Conservation (phyloP, 2,888 invertebrate genomes). For the Leistus spinibarbis region DNA sequence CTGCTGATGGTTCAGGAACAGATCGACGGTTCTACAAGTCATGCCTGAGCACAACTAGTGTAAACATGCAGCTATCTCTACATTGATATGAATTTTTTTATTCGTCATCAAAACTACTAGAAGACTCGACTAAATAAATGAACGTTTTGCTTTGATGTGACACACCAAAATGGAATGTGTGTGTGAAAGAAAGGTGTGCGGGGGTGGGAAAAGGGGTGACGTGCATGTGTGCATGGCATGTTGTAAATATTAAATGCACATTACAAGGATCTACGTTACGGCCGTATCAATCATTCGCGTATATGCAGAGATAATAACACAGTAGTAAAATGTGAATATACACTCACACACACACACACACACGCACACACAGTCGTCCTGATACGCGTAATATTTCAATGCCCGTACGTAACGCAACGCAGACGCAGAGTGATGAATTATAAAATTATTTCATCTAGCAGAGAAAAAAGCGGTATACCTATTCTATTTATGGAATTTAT, state of each 20-base stretch:
- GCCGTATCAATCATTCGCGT: conserved; percentile 6
- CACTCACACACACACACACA: neutral
- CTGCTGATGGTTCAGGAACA: conserved; percentile 4
- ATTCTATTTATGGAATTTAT: conserved; percentile 1
- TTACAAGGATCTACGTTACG: conserved; percentile 14
- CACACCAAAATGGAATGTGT: conserved; percentile 34
- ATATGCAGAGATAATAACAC: neutral
- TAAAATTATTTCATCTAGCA: neutral
- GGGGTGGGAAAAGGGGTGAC: no score
- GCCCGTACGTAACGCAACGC: neutral
- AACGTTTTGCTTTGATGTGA: conserved; percentile 27
- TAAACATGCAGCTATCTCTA: conserved; percentile 35
- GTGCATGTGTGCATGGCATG: neutral
- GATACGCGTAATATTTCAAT: neutral
- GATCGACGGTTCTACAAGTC: conserved; percentile 16
- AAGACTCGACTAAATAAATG: conserved; percentile 25
- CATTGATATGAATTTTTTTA: conserved; percentile 37
- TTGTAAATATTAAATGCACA: conserved; percentile 26
- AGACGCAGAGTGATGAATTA: conserved; percentile 3
- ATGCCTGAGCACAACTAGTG: conserved; percentile 29
- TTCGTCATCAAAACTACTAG: conserved; percentile 31
- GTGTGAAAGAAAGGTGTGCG: no score
- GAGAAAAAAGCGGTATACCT: neutral
- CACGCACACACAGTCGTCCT: neutral
- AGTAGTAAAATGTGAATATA: no score